A percentile compares a stretch with the other conserved stretches of the same genome.
These are phyloP conservation scores for Illadopsis cleaveri DNA, from an alignment of 2,113 vertebrate genomes.

Conservation along the genomic window DNA sequence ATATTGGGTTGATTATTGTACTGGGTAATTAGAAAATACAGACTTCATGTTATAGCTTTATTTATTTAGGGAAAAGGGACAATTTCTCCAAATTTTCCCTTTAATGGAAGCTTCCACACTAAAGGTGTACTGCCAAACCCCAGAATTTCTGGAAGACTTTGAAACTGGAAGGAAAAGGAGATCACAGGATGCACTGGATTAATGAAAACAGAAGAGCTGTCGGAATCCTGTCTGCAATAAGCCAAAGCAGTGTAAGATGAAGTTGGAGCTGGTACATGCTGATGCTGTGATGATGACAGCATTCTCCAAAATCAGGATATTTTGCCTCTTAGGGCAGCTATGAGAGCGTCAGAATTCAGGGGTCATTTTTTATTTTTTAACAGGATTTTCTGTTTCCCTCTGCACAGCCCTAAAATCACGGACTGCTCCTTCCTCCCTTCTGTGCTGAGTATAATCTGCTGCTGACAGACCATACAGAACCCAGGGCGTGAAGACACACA, in stretches of 20 bases:
- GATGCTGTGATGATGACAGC: not conserved
- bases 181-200: not conserved
- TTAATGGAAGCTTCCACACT: not conserved
- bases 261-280: not conserved
- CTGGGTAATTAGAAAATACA: not conserved
- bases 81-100: not conserved
- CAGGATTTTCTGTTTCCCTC: not conserved
- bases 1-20: not conserved
- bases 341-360: not conserved
- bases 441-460: not conserved
- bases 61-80: not conserved
- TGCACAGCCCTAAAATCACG: not conserved
- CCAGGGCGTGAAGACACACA: fast-evolving
- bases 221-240: not conserved
- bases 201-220: not conserved
- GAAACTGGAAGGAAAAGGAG: not conserved
- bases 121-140: not conserved
- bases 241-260: not conserved
- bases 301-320: not conserved
- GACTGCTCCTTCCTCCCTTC: not conserved
- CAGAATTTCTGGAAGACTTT: not conserved
- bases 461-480: not conserved
- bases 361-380: not conserved
- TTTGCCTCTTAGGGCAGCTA: not conserved
- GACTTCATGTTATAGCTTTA: not conserved